Evolutionary conservation across 1,140 invertebrate species (phyloP).

Genomic region (Gryllus bimaculatus): DNA sequence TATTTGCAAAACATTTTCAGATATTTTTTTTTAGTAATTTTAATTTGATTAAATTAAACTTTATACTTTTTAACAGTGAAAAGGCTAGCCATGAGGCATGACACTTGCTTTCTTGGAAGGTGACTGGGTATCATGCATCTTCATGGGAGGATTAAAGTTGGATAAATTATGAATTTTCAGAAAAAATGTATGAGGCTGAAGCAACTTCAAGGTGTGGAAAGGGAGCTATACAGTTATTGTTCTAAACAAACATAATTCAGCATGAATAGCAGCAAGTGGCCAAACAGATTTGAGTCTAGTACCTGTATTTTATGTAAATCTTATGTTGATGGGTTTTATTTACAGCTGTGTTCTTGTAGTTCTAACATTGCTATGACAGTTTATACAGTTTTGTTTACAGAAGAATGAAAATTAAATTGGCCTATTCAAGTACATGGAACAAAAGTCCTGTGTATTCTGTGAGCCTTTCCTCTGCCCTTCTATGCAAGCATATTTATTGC

Average conservation of each 20-base stretch:
- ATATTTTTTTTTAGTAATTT: no score
- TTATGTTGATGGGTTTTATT: not conserved
- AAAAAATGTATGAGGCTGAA: not conserved
- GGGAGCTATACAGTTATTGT: not conserved
- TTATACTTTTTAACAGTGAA: not conserved
- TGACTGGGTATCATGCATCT: not conserved
- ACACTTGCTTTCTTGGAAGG: not conserved
- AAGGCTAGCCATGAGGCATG: not conserved
- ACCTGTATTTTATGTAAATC: conserved; percentile 5
- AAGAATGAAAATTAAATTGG: not conserved
- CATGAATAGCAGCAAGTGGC: not conserved
- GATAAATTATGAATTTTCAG: not conserved
- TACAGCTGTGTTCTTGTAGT: conserved; percentile 4
- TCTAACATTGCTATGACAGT: not conserved
- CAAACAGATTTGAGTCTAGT: not conserved
- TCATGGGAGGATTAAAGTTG: not conserved
- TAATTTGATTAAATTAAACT: no score
- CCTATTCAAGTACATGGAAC: not conserved
- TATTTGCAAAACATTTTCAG: no score
- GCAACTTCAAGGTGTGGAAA: not conserved
- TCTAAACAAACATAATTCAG: not conserved
- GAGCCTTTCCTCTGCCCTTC: no score
- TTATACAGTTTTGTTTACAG: conserved; percentile 1
- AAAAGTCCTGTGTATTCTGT: no score
- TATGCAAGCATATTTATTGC: no score